phyloP scores from a whole-genome alignment of 2,888 invertebrate genomes.

The Cryptocephalus primarius region DNA sequence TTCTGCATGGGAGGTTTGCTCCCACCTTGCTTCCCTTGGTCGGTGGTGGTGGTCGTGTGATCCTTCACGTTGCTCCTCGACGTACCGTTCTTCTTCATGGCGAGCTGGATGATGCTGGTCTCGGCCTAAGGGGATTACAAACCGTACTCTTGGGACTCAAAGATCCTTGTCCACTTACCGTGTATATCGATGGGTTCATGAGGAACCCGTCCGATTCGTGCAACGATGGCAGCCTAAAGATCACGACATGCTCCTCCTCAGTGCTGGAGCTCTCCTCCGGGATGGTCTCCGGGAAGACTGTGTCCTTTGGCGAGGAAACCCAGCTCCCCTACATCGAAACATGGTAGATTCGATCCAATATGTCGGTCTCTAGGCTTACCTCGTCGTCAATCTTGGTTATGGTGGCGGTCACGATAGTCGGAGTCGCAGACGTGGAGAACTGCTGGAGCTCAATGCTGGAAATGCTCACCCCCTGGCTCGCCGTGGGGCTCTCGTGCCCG shows the following conservation, averaged over 20 bases:
- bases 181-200: conserved; percentile 69
- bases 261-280: conserved; percentile 88
- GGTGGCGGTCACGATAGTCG: conserved; percentile 34
- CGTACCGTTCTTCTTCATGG: conserved; percentile 40
- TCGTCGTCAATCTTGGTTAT: conserved; percentile 46
- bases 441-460: conserved; percentile 30
- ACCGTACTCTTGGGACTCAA: too few species aligned
- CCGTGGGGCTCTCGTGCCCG: conserved; percentile 47
- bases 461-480: conserved; percentile 42
- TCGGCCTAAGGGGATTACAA: conserved; percentile 45
- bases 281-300: conserved; percentile 82
- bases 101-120: conserved; percentile 64
- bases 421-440: conserved; percentile 32
- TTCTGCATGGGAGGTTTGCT: conserved; percentile 47
- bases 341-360: conserved; percentile 1
- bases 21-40: conserved; percentile 27
- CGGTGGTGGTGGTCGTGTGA: conserved; percentile 37
- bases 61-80: conserved; percentile 39
- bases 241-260: conserved; percentile 86
- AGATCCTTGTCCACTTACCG: conserved; percentile 40
- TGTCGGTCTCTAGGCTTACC: conserved; percentile 26
- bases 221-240: conserved; percentile 71
- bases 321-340: conserved; percentile 47
- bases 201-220: conserved; percentile 59
- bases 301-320: conserved; percentile 81